Percentiles rank a stretch among this genome's conserved stretches.
Evolutionary conservation across 1,140 invertebrate species (phyloP).

Genomic region (Eriocheir sinensis): DNA sequence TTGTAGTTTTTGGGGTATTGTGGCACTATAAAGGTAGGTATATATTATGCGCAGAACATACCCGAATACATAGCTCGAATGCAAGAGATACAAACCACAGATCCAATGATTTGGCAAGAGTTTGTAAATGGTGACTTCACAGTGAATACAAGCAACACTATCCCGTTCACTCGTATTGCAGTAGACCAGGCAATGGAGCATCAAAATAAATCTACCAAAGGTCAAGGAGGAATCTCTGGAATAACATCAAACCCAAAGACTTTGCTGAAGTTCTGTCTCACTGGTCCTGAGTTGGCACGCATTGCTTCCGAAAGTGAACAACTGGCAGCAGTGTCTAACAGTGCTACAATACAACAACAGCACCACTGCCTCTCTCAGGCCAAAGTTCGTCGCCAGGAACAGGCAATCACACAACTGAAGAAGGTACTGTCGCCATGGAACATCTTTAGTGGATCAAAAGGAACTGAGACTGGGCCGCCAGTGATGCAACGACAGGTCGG

Average conservation of each 20-base stretch:
- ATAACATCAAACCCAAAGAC: conserved; percentile 43
- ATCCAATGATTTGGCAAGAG: conserved; percentile 39
- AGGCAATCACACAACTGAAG: conserved; percentile 42
- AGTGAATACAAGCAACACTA: conserved; percentile 58
- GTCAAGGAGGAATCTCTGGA: conserved; percentile 58
- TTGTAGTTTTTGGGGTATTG: too few species aligned
- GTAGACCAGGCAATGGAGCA: conserved; percentile 53
- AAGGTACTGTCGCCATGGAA: background rate
- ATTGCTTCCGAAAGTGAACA: too few species aligned
- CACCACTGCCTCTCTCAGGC: conserved; percentile 52
- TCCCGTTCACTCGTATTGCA: conserved; percentile 48
- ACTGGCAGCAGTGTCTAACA: too few species aligned
- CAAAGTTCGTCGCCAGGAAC: conserved; percentile 33
- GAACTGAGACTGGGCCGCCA: background rate
- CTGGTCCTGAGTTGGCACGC: conserved; percentile 39
- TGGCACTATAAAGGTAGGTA: too few species aligned
- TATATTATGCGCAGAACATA: conserved; percentile 57
- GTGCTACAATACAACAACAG: background rate
- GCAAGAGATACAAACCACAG: conserved; percentile 38
- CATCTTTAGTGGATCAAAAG: conserved; percentile 30
- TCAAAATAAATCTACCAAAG: conserved; percentile 33
- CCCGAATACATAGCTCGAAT: conserved; percentile 53
- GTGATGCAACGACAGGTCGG: conserved; percentile 25
- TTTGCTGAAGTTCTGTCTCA: conserved; percentile 61
- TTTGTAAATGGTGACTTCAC: conserved; percentile 46